Percentiles rank a stretch among this genome's conserved stretches.
Conservation (phyloP, 2,888 invertebrate genomes). For the Xylota sylvarum region DNA sequence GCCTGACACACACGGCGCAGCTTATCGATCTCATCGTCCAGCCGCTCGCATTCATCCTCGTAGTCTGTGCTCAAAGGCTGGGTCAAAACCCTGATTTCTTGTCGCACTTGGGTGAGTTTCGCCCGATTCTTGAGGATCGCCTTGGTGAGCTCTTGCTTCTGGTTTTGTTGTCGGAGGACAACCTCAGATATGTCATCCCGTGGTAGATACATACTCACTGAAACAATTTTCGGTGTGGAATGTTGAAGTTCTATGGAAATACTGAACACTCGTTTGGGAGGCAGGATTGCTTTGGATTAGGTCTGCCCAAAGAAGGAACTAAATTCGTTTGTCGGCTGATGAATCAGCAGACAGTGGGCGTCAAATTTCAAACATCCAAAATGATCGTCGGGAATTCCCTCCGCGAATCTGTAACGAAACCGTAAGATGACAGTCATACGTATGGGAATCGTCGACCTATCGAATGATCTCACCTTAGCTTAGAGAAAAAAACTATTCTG, state of each 20-base stretch:
- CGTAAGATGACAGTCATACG: not conserved
- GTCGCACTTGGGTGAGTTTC: conserved; percentile 39
- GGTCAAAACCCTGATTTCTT: conserved; percentile 36
- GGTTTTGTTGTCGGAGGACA: conserved; percentile 50
- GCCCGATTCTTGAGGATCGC: conserved; percentile 46
- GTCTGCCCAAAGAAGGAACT: conserved; percentile 2
- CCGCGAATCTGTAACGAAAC: conserved; percentile 19
- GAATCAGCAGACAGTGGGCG: conserved; percentile 47
- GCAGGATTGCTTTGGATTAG: conserved; percentile 36
- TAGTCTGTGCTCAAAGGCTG: conserved; percentile 52
- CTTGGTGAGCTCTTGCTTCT: conserved; percentile 37
- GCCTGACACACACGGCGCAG: conserved; percentile 51
- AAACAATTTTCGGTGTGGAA: conserved; percentile 55
- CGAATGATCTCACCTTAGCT: conserved; percentile 25
- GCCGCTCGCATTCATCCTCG: conserved; percentile 47
- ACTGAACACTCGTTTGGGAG: conserved; percentile 55
- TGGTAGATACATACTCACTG: conserved; percentile 63
- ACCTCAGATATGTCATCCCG: conserved; percentile 64
- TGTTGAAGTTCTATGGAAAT: conserved; percentile 66
- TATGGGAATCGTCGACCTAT: not conserved
- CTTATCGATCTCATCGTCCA: conserved; percentile 60
- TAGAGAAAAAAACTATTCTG: not conserved
- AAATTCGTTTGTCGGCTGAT: conserved; percentile 3
- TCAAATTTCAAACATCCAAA: conserved; percentile 1
- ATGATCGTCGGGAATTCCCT: conserved; percentile 16